Evolutionary conservation across 2,113 vertebrate genomes (phyloP).

Genomic region (Caranx ignobilis): DNA sequence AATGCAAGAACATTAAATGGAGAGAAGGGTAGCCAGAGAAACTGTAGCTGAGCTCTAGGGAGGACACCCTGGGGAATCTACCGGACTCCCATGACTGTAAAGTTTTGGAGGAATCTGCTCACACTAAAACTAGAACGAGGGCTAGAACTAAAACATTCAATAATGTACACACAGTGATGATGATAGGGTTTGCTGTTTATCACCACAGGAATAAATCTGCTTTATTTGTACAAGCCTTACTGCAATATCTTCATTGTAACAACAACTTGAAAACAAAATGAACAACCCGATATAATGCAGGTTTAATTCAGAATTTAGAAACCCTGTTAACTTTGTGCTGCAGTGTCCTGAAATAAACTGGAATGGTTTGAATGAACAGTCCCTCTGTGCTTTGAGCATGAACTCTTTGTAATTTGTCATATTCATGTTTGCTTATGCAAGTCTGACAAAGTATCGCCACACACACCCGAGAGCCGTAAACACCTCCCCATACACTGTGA

Average conservation of each 20-base stretch:
- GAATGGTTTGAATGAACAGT: background rate
- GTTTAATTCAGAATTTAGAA: background rate
- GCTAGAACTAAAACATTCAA: background rate
- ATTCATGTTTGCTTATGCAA: conserved; percentile 35
- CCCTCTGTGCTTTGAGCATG: background rate
- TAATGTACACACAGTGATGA: background rate
- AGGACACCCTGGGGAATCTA: background rate
- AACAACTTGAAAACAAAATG: too few relatives aligned
- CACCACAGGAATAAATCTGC: conserved; percentile 29
- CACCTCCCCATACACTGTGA: conserved; percentile 6
- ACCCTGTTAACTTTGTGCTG: background rate
- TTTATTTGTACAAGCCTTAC: conserved; percentile 12
- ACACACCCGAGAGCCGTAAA: conserved; percentile 4
- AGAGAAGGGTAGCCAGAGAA: background rate
- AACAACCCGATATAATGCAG: background rate
- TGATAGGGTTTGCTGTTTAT: conserved; percentile 2
- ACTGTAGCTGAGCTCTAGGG: background rate
- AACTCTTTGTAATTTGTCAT: conserved; percentile 31
- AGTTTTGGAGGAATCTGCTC: conserved; percentile 6
- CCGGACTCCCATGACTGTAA: background rate
- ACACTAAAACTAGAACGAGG: background rate
- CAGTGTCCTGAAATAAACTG: background rate
- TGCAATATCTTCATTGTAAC: background rate
- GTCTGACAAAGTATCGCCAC: background rate
- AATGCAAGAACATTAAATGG: background rate